Evolutionary conservation across 1,140 invertebrate genomes (phyloP), one percentile per base, ranked within the genome.

Genomic region (Drosophila trapezifrons): DNA sequence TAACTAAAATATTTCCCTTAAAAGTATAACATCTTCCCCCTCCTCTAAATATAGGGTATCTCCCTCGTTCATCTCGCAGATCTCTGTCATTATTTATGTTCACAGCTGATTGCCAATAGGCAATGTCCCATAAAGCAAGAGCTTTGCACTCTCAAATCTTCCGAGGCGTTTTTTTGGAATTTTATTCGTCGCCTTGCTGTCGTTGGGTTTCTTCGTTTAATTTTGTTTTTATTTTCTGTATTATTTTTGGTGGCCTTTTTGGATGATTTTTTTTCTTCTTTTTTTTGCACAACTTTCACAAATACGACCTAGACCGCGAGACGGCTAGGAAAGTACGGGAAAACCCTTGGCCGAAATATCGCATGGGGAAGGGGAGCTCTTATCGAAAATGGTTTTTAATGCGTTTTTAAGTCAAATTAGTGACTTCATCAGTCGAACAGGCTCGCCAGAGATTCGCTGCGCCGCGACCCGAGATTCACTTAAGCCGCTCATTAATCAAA

Each of bases 371-470:
- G 62, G 37, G 32, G 58, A 45, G 79, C 73, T 89, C 82, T 87
- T 84, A 84, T 89, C 84, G 83, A 87, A 87, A 87, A 89, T 87
- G 84, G 84, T 72, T 89, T 87, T 87, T 87, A 87, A 87, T 87
- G 84, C 84, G 84, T 87, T 87, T 87, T 87, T 87, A 87, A 87
- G 80, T 80, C 84, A 87, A 87, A 87, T 87, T 87, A 87, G 84
- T 84, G 84, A 86, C 84, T 89, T 87, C 84, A 87, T 89, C 84
- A 89, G 84, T 78, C 46, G 47, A 46, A 65, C 67, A 87, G 59
- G 64, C 74, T 81, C 69, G 51, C 25, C 47, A 18, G 25, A 69
- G 66, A 67, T 76, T 64, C 64, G 45, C 52, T 49, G 47, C 27
- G 29, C 29, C 32, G 32, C 51, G 51, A 54, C 51, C 46, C 35